Conservation (phyloP, 2,888 invertebrate genomes). For the Drosophila suboccidentalis region DNA sequence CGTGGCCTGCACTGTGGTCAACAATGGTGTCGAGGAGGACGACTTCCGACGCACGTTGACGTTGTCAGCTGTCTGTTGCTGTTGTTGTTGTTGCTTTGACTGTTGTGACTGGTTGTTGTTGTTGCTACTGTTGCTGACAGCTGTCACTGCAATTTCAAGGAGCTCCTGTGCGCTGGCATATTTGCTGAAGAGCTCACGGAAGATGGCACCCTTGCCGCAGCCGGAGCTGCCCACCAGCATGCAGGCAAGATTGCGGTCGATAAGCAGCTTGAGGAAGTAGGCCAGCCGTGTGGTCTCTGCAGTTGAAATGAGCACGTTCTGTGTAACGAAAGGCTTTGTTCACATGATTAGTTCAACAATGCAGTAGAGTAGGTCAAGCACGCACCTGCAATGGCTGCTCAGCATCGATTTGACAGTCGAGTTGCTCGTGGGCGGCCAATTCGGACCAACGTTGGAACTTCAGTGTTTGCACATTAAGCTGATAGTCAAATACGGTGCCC, state of each 20-base stretch:
- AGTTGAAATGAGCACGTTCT: conserved; percentile 94
- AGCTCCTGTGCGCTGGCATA: conserved; percentile 75
- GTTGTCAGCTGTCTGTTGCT: conserved; percentile 84
- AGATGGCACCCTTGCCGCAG: conserved; percentile 96
- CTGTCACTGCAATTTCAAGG: conserved; percentile 89
- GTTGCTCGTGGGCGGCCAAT: conserved; percentile 88
- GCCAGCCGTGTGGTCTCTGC: conserved; percentile 94
- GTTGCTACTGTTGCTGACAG: conserved; percentile 85
- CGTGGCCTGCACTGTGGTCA: conserved; percentile 81
- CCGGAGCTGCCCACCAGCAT: conserved; percentile 97
- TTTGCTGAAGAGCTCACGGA: conserved; percentile 89
- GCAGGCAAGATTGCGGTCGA: conserved; percentile 92
- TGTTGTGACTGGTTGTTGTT: conserved; percentile 70
- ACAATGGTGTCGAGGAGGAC: conserved; percentile 84
- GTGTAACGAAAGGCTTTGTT: conserved; percentile 37
- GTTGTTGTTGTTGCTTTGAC: conserved; percentile 86
- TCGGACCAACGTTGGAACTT: conserved; percentile 95
- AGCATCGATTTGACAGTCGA: conserved; percentile 87
- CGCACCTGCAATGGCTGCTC: conserved; percentile 94
- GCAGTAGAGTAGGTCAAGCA: conserved; percentile 42
- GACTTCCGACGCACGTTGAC: conserved; percentile 83
- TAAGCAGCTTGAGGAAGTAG: conserved; percentile 94
- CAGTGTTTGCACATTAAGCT: conserved; percentile 94
- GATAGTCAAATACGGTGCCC: conserved; percentile 95
- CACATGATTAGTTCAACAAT: conserved; percentile 58